Base-by-base conservation (phyloP, 2,113 vertebrate species). In the Progne subis region DNA sequence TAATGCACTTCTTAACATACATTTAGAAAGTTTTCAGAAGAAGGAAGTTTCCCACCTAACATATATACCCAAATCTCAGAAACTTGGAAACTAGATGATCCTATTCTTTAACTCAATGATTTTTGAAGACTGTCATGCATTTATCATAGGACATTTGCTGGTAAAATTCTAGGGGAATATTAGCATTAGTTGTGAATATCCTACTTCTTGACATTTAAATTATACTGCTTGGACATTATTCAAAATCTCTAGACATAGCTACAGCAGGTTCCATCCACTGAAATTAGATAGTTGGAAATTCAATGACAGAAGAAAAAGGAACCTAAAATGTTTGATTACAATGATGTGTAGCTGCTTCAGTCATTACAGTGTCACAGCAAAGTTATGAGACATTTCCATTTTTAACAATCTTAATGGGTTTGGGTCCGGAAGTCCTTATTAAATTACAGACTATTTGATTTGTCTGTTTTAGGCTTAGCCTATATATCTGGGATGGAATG, bases 141-240 rank as follows among this genome's bases (percentile, higher is more conserved):
- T 84, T 78, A 87, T 84, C 69, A 71, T 41, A 49, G 69, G 65
- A 71, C 19, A n/a, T 81, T 78, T 86, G 13, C 77, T 84, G 65
- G 25, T 24, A 71, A 64, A 97, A 84, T 32, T 81, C 80, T 75
- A 31, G 9, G 8, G 44, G 6, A 88, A 60, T 10, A 55, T 64
- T 46, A 78, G 21, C 32, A 92, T 88, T 93, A 81, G n/a, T 86
- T 83, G 69, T 78, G 56, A 83, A 75, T 79, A 75, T 88, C 11
- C 23, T 84, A 23, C 56, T 83, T 84, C 63, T 77, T 96, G 83
- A 81, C 90, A 91, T 92, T 88, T 93, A 90, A 88, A 94, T 93
- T 75, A 81, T 69, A 84, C 57, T n/a, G 46, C 68, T 71, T 79
- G 47, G 60, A 65, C 74, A 75, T 92, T 86, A 55, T 78, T 93